Evolutionary conservation across 2,797 vertebrate genomes (phyloP).

Genomic region (Periophthalmus magnuspinnatus): DNA sequence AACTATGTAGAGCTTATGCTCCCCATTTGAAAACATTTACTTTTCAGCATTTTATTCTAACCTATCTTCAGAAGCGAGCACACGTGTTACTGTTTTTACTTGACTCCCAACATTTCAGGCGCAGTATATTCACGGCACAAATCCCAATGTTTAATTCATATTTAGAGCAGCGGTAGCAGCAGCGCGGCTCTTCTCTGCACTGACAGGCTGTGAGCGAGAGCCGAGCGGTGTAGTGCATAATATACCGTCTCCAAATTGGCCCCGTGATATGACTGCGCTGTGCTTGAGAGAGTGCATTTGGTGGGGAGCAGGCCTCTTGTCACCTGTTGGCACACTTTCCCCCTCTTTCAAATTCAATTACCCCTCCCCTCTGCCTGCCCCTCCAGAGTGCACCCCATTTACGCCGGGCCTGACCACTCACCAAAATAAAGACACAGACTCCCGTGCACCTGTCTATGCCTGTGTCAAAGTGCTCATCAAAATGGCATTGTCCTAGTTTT

Average conservation of each 20-base stretch:
- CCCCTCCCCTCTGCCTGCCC: conserved; percentile 66
- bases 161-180: conserved; percentile 41
- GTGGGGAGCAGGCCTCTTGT: conserved; percentile 63
- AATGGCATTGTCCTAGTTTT: conserved; percentile 46
- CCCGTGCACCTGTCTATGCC: conserved; percentile 18
- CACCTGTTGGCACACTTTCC: conserved; percentile 75
- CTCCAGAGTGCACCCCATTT: conserved; percentile 68
- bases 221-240: conserved; percentile 68
- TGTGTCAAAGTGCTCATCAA: conserved; percentile 28
- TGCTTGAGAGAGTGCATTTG: conserved; percentile 72
- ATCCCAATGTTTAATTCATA: conserved; percentile 75
- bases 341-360: conserved; percentile 74
- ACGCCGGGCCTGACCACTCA: conserved; percentile 55
- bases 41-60: conserved; percentile 28
- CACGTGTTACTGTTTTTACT: conserved; percentile 38
- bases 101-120: conserved; percentile 60
- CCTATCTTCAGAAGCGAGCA: conserved; percentile 35
- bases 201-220: conserved; percentile 67
- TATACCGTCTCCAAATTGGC: conserved; percentile 73
- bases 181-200: conserved; percentile 52
- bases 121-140: conserved; percentile 65
- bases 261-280: conserved; percentile 70
- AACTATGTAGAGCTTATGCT: neutral
- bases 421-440: conserved; percentile 49
- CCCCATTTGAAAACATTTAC: conserved; percentile 17